Base-by-base conservation (phyloP, 2,888 invertebrate species). In the Leptinotarsa juncta region DNA sequence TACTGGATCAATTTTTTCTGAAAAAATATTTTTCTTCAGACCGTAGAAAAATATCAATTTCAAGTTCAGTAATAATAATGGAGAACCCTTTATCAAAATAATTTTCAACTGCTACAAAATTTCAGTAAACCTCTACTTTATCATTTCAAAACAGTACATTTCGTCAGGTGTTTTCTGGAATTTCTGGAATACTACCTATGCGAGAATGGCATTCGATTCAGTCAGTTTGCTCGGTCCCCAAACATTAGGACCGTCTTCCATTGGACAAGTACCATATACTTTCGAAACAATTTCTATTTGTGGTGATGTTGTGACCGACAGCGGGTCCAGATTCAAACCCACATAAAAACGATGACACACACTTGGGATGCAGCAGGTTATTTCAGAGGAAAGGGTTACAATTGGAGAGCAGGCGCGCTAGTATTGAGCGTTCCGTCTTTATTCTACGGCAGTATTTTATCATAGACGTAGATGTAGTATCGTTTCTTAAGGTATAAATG, bases 401-500 rank as follows among this genome's bases (percentile, higher is more conserved):
- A 57, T 67, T 70, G 75, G 70, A 57, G 83, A 82, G 82, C 82
- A 83, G 80, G 82, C 82, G 83, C 83, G 81, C 75, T 80, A 77
- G 74, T 83, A 83, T 83, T 82, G 83, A 83, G 82, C 83, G 79
- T 77, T 74, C 75, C 77, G 72, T 75, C 70, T 62, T 74, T 18
- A 60, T 68, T 51, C 51, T 51, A 15, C n/a, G 51, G 51, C n/a
- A 16, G 51, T 51, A 51, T 51, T 51, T 51, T 51, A n/a, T 15
- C 51, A 51, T 51, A 16, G 51, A n/a, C 51, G 51, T 51, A 51
- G 65, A 20, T 74, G 32, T 18, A 23, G 18, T 16, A 23, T 57
- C 3, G 3, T 57, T 57, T 20, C 12, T 23, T 15, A 14, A 57
- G 57, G 18, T 57, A 23, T 57, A 4, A 57, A 57, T 57, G 23